These are phyloP conservation scores for Eupsittula cactorum DNA, from an alignment of 2,113 vertebrate genomes.

Conservation along the genomic window DNA sequence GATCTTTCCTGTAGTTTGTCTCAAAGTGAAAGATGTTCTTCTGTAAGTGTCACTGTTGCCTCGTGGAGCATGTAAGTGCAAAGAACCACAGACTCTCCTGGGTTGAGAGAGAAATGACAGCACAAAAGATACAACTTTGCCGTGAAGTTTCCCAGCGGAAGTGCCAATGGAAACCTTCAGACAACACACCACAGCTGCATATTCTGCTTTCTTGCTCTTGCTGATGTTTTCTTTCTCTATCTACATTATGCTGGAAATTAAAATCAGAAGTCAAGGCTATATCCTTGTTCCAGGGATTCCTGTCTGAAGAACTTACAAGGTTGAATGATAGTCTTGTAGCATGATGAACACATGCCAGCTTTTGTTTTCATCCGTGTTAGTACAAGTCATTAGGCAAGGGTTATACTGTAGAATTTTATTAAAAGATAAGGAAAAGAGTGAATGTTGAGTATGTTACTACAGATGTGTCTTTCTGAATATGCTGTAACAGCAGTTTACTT, in stretches of 20 bases:
- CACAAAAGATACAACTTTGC: neutral
- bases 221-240: neutral
- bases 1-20: neutral
- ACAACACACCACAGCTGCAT: neutral
- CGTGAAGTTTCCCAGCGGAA: neutral
- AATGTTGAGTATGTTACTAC: neutral
- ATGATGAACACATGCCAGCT: neutral
- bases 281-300: neutral
- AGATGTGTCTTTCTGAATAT: neutral
- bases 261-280: neutral
- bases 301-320: neutral
- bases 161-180: neutral
- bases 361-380: neutral
- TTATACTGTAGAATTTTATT: neutral
- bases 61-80: neutral
- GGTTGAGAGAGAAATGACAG: neutral
- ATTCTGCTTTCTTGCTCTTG: neutral
- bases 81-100: neutral
- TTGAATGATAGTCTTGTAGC: neutral
- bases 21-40: neutral
- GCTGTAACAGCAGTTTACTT: neutral
- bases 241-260: neutral
- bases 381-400: neutral
- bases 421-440: neutral
- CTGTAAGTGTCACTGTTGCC: neutral